Evolutionary conservation across 2,797 vertebrate species (phyloP), one percentile per base, ranked within the genome.

Genomic region (Aphelocoma californica): DNA sequence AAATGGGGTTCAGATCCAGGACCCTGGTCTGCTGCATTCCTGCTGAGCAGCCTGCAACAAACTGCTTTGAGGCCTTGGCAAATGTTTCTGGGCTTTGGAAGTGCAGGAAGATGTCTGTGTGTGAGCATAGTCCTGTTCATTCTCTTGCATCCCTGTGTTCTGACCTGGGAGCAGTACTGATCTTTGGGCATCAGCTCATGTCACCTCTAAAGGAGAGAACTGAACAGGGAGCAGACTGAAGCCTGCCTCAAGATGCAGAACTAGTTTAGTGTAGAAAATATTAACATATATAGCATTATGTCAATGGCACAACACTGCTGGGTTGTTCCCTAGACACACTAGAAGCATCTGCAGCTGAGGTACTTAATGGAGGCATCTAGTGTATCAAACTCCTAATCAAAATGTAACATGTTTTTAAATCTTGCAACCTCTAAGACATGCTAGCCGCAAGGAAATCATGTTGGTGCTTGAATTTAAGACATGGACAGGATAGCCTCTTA

Each of bases 51-150:
- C 20, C 28, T 67, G 20, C 12, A 29, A 19, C 5, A 57, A 36
- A 40, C 14, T 36, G 8, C 29, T 17, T 17, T 53, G 29, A 86
- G 12, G 44, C 32, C 40, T 29, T 10, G 13, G 29, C 29, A 85
- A 47, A 65, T 14, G 5, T 29, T 26, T 67, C 42, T 6, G 3
- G 40, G 7, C 5, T 57, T 64, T 3, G 2, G 7, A 53, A n/a
- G 31, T 40, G 45, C 10, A 69, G 50, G 29, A 62, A 42, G 25
- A 36, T 7, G 10, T 45, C 28, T 0, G 0, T 5, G 0, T 32
- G 34, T 17, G 19, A 53, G 13, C 25, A 26, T 1, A 24, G 32
- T 21, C 34, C 9, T 34, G 7, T 19, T 85, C 9, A 6, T 20
- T 9, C 6, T 44, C 32, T 57, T 47, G n/a, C 11, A 32, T 23